Evolutionary conservation across 37 sponge, comb jelly and placozoan species (phyloP).

Genomic region (Bolinopsis microptera): DNA sequence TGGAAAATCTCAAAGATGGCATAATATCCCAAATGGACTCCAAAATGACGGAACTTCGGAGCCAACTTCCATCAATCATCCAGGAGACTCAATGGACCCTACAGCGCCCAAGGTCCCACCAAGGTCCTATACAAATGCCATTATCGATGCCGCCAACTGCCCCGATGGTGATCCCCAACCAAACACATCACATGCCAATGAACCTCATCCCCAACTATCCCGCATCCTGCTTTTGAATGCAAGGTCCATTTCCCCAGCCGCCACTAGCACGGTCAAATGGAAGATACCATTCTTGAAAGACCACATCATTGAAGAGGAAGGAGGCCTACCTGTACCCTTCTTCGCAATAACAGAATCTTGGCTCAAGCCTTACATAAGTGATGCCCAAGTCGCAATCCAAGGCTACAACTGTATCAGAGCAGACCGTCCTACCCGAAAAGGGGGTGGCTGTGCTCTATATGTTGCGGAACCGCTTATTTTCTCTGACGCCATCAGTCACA

Average conservation of each 20-base stretch:
- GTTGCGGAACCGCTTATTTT: background rate
- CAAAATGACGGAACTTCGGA: background rate
- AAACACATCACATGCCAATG: background rate
- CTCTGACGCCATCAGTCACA: background rate
- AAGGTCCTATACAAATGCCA: background rate
- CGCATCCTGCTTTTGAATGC: background rate
- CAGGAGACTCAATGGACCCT: background rate
- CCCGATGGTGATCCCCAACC: background rate
- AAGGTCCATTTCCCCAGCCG: background rate
- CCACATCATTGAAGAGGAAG: background rate
- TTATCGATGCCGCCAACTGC: background rate
- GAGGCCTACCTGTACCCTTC: background rate
- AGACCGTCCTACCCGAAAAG: too few relatives aligned
- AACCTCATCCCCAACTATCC: background rate
- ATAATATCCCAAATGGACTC: background rate
- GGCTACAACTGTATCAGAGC: background rate
- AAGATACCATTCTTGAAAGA: background rate
- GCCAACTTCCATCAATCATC: background rate
- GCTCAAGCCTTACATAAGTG: too few relatives aligned
- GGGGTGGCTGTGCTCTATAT: too few relatives aligned
- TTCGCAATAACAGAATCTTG: background rate
- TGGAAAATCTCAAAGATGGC: conserved; percentile 3
- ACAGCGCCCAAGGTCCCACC: background rate
- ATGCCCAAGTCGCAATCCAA: background rate
- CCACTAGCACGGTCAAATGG: too few relatives aligned